These are phyloP conservation scores for Syritta pipiens DNA, from an alignment of 2,888 invertebrate species.

Conservation along the genomic window DNA sequence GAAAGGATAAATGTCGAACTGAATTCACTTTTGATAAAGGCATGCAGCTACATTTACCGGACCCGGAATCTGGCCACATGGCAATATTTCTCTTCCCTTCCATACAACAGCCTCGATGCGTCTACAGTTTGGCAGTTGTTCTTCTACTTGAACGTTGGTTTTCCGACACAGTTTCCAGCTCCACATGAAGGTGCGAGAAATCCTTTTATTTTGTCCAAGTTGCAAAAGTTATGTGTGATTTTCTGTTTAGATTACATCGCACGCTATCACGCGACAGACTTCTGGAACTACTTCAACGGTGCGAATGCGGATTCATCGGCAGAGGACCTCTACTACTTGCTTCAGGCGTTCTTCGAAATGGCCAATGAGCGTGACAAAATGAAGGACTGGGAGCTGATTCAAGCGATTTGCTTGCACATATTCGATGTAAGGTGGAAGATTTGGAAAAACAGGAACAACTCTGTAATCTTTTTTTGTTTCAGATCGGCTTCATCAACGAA, in stretches of 20 bases:
- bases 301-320: slow-evolving; percentile 83
- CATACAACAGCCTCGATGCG: slow-evolving; percentile 83
- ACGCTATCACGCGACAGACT: slow-evolving; percentile 79
- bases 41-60: slow-evolving; percentile 85
- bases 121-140: slow-evolving; percentile 84
- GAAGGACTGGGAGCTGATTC: slow-evolving; percentile 84
- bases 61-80: slow-evolving; percentile 87
- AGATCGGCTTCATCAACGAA: slow-evolving; percentile 87
- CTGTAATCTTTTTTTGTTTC: slow-evolving; percentile 68
- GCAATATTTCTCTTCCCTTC: slow-evolving; percentile 90
- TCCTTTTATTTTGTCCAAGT: background rate
- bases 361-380: slow-evolving; percentile 82
- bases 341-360: slow-evolving; percentile 90
- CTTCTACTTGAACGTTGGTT: slow-evolving; percentile 82
- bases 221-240: background rate
- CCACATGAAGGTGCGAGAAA: slow-evolving; percentile 67
- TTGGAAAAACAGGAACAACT: background rate
- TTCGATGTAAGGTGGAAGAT: slow-evolving; percentile 81
- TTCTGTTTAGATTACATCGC: slow-evolving; percentile 79
- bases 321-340: slow-evolving; percentile 87
- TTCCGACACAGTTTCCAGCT: slow-evolving; percentile 76
- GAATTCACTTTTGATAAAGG: slow-evolving; percentile 86
- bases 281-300: slow-evolving; percentile 83
- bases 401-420: slow-evolving; percentile 84
- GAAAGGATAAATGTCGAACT: slow-evolving; percentile 85